Conservation (phyloP, 2,113 vertebrate genomes). For the Hypanus sabinus region DNA sequence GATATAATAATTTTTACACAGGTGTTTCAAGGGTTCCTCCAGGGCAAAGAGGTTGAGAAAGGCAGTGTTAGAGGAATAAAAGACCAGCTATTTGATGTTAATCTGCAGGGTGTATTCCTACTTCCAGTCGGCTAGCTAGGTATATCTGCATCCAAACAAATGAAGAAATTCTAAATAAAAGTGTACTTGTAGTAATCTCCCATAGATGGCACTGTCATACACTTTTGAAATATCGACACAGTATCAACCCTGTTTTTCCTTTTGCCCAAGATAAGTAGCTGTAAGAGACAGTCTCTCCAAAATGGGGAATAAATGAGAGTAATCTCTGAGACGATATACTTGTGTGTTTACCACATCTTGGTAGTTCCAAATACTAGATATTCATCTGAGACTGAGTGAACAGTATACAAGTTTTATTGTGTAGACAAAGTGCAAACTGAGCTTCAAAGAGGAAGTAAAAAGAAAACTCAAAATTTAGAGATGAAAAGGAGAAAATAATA, state of each 20-base stretch:
- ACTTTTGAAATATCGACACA: not conserved
- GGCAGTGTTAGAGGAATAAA: not conserved
- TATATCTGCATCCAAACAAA: not conserved
- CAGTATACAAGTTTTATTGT: not conserved
- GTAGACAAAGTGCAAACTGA: not conserved
- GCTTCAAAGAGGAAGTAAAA: not conserved
- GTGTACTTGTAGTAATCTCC: conserved; percentile 3
- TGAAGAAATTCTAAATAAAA: not conserved
- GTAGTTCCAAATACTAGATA: not conserved
- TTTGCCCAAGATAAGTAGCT: not conserved
- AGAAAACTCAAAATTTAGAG: not conserved
- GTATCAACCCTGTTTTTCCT: not conserved
- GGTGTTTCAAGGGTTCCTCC: too few relatives aligned
- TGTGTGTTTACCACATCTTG: not conserved
- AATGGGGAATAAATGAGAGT: not conserved
- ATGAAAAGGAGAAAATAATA: not conserved
- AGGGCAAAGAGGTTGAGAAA: too few relatives aligned
- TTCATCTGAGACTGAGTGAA: not conserved
- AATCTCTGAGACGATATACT: too few relatives aligned
- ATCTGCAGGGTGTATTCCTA: not conserved
- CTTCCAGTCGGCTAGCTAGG: not conserved
- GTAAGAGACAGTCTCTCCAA: not conserved
- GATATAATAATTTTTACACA: too few relatives aligned
- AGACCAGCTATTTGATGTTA: not conserved
- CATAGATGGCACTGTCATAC: conserved; percentile 12